These are phyloP conservation scores for Pentamera pediparva DNA, from an alignment of 53 echinoderm and acorn worm genomes.

Conservation along the genomic window DNA sequence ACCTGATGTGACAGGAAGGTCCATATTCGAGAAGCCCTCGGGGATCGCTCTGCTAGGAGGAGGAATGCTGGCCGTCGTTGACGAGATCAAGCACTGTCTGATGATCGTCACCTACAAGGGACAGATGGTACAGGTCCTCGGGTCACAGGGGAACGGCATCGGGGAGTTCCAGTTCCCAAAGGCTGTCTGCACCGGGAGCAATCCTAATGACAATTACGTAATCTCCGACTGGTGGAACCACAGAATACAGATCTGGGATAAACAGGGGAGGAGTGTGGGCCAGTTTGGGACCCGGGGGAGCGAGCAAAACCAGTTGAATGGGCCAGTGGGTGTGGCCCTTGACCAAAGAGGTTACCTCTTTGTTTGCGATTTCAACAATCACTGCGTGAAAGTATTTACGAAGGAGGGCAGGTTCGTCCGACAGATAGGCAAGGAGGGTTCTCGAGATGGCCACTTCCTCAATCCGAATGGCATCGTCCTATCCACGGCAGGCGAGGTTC, in stretches of 20 bases:
- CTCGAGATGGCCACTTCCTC: slow-evolving; percentile 65
- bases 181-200: slow-evolving; percentile 61
- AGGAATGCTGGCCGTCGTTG: slow-evolving; percentile 67
- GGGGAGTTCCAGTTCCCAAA: slow-evolving; percentile 88
- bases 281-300: slow-evolving; percentile 76
- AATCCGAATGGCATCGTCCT: slow-evolving; percentile 66
- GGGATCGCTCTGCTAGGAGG: slow-evolving; percentile 65
- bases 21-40: slow-evolving; percentile 73
- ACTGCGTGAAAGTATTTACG: slow-evolving; percentile 79
- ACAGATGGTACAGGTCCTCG: slow-evolving; percentile 56
- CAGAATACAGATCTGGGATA: slow-evolving; percentile 87
- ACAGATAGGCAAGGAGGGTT: slow-evolving; percentile 78
- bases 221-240: slow-evolving; percentile 88
- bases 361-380: slow-evolving; percentile 86
- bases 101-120: slow-evolving; percentile 74
- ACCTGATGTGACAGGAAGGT: slow-evolving; percentile 22
- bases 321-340: slow-evolving; percentile 71
- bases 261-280: slow-evolving; percentile 48
- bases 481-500: slow-evolving; percentile 70
- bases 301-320: slow-evolving; percentile 46
- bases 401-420: slow-evolving; percentile 50
- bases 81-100: slow-evolving; percentile 76
- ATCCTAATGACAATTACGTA: slow-evolving; percentile 56
- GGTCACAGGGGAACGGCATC: slow-evolving; percentile 60
- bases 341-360: slow-evolving; percentile 73